A percentile compares a stretch with the other conserved stretches of the same genome.
Conservation (phyloP, 2,797 vertebrate genomes). For the Pampus argenteus region DNA sequence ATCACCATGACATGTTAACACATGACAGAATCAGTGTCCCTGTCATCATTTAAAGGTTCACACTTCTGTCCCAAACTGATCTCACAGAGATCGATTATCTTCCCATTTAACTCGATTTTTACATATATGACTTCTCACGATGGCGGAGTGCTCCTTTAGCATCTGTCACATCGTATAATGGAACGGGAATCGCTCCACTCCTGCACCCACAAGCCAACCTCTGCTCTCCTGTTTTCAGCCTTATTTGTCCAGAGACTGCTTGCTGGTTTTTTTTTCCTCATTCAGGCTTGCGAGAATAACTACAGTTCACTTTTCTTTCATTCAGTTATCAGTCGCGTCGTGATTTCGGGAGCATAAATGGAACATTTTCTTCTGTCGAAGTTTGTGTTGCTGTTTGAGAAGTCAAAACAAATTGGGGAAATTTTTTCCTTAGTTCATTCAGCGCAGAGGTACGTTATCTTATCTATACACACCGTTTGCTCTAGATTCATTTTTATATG, state of each 20-base stretch:
- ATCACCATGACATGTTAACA: background rate
- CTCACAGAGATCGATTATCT: background rate
- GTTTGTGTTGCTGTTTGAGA: constrained; percentile 6
- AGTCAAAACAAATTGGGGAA: constrained; percentile 11
- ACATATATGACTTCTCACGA: background rate
- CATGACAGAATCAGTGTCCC: background rate
- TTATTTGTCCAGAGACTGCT: constrained; percentile 27
- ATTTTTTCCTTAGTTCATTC: constrained; percentile 4
- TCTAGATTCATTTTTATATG: background rate
- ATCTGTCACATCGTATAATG: constrained; percentile 51
- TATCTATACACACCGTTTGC: background rate
- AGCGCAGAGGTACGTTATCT: background rate
- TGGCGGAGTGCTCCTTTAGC: background rate
- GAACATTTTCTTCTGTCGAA: constrained; percentile 3
- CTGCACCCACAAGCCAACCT: background rate
- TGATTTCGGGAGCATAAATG: background rate
- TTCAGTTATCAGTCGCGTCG: constrained; percentile 12
- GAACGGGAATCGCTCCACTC: constrained; percentile 1
- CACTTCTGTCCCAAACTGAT: background rate
- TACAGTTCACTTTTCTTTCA: constrained; percentile 6
- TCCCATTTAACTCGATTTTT: background rate
- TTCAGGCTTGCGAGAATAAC: constrained; percentile 31
- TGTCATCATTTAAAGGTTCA: background rate
- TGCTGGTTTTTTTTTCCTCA: constrained; percentile 5
- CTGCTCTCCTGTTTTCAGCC: constrained; percentile 10